phyloP scores from a whole-genome alignment of 1,140 invertebrate genomes.

The Ceratitis capitata region DNA sequence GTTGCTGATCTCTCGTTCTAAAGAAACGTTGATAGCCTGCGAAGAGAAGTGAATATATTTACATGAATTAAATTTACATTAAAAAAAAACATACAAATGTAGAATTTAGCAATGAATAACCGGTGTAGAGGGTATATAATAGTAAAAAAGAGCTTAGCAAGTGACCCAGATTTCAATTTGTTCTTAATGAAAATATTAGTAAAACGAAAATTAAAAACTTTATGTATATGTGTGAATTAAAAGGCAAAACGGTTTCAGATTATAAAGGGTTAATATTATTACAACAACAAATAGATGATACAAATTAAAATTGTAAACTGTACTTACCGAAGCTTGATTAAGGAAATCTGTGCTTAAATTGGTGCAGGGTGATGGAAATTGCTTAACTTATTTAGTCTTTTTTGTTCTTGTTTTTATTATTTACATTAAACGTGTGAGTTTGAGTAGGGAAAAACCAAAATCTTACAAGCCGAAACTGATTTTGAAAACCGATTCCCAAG shows the following conservation, averaged over 20 bases:
- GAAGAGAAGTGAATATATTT: constrained; percentile 27
- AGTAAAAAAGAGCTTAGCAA: not conserved
- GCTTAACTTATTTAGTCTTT: not conserved
- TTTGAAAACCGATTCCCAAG: too few species aligned
- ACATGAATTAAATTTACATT: not conserved
- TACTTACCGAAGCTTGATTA: not conserved
- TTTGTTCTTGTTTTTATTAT: not conserved
- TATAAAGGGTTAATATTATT: too few species aligned
- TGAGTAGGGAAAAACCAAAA: too few species aligned
- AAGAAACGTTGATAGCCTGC: constrained; percentile 64
- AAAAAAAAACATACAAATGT: not conserved
- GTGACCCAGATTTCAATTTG: not conserved
- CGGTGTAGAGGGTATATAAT: not conserved
- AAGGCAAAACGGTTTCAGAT: too few species aligned
- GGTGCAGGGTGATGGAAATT: not conserved
- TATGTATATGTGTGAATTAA: too few species aligned
- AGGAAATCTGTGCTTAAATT: not conserved
- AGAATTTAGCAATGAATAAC: not conserved
- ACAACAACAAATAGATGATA: too few species aligned
- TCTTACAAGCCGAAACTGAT: too few species aligned
- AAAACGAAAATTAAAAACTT: too few species aligned
- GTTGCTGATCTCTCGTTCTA: constrained; percentile 49
- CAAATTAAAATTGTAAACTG: not conserved
- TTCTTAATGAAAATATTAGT: not conserved
- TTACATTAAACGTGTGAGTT: too few species aligned